Base-by-base conservation (phyloP, 2,888 invertebrate genomes). In the Globia sparganii region DNA sequence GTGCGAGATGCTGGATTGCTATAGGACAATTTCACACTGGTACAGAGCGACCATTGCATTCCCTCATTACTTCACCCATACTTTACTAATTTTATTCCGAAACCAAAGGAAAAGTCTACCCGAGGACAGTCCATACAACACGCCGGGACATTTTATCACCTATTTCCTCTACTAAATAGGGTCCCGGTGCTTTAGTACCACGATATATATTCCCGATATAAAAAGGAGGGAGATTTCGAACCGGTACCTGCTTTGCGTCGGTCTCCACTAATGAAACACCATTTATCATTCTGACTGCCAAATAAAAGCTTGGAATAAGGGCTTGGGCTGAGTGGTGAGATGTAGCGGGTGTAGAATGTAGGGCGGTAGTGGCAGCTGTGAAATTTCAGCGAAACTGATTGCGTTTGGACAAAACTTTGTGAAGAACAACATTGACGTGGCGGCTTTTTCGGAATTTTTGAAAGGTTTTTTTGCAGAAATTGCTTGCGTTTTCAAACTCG, bases 261-360 rank as follows among this genome's bases (percentile, higher is more conserved):
- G 89, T 89, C 88, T 87, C 90, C 93, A 91, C 93, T 95, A 95
- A 96, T 96, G 95, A 96, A 95, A 95, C 90, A 91, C 91, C 94
- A 94, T 96, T 95, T 95, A 94, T 95, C 95, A 96, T 94, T 93
- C 92, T 90, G 91, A 91, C 92, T 93, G 94, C 94, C 94, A 94
- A 95, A 95, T 95, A 94, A 94, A 94, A 93, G 92, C 92, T 91
- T 91, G 88, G 90, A 89, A 89, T 89, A 88, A 89, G 88, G 71
- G 37, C 0, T 58, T 80, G 86, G 82, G 1, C 43, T 72, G 73
- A 81, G 77, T 72, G 34, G 31, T 28, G 58, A 37, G 75, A 65
- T 72, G 11, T 66, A 71, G 84, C 88, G 85, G 25, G 6, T n/a
- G 9, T 11, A 4, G 3, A 4, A 62, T 18, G 3, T 61, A 2